Percentiles rank a stretch among this genome's conserved stretches.
Conservation (phyloP, 2,113 vertebrate species). For the Neodontobutis hainanensis region DNA sequence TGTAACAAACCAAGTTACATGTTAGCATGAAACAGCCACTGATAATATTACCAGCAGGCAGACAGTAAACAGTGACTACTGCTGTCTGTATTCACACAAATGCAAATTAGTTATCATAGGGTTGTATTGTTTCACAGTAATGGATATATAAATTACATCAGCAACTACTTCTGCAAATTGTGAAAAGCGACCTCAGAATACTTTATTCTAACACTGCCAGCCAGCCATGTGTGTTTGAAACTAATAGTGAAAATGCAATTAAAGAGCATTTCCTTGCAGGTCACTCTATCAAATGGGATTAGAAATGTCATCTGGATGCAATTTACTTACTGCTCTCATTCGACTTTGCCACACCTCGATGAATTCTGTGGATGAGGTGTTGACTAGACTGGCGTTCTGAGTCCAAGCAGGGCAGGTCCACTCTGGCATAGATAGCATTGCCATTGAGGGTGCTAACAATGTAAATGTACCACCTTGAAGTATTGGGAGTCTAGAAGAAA, state of each 20-base stretch:
- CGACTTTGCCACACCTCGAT: slow-evolving; percentile 90
- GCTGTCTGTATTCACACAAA: neutral
- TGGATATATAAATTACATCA: too few species aligned
- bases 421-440: slow-evolving; percentile 91
- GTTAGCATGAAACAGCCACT: neutral
- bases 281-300: neutral
- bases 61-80: neutral
- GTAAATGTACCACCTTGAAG: slow-evolving; percentile 94
- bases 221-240: neutral
- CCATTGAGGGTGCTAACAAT: slow-evolving; percentile 87
- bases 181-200: neutral
- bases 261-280: neutral
- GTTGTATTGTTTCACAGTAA: neutral
- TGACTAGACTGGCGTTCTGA: slow-evolving; percentile 84
- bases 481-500: slow-evolving; percentile 87
- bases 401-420: slow-evolving; percentile 96
- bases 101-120: neutral
- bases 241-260: neutral
- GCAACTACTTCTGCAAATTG: too few species aligned
- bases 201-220: too few species aligned
- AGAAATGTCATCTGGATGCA: neutral
- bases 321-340: slow-evolving; percentile 86
- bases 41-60: neutral
- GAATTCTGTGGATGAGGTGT: slow-evolving; percentile 85
- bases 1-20: neutral